Evolutionary conservation across 1,140 invertebrate species (phyloP), one percentile per base, ranked within the genome.

Genomic region (Hypothenemus hampei): DNA sequence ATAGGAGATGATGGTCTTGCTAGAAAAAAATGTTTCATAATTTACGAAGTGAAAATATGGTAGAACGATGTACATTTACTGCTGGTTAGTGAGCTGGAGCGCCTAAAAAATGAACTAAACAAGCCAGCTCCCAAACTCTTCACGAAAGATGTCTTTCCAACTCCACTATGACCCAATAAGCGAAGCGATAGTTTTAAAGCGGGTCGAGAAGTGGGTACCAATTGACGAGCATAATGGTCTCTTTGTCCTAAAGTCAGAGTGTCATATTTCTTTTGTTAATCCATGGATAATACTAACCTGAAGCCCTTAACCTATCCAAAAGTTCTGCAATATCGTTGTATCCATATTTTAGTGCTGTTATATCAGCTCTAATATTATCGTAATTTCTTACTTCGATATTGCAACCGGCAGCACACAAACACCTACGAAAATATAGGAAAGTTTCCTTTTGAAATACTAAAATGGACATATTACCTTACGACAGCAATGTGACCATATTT

Each of bases 291-390:
- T 16, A 37, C 5, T 33, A 15, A 56, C 67, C 72, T 20, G 69
- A 63, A 61, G 72, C 58, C 73, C 81, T 80, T 26, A 91, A 71
- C 62, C 78, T 81, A 65, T 81, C 82, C 33, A 92, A 73, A 7
- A 92, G 72, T 57, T 82, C 82, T 19, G 84, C 83, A 55, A 90
- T 86, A 59, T 87, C 79, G 37, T 81, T 80, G 68, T 86, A 80
- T 31, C 87, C 87, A 63, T 89, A 81, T 64, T 89, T 87, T 33
- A 90, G 75, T 13, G 89, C 88, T 54, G 86, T 85, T 18, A 91
- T 85, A 69, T 91, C 89, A 8, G 87, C 86, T 35, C 84, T 80
- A 22, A 91, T 84, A 52, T 87, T 87, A 70, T 87, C 85, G 23
- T 76, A 75, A 69, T 85, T 84, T 44, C 78, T 77, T 60, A 81